Evolutionary conservation across 2,113 vertebrate genomes (phyloP).

Genomic region (Psittacara wagleri): DNA sequence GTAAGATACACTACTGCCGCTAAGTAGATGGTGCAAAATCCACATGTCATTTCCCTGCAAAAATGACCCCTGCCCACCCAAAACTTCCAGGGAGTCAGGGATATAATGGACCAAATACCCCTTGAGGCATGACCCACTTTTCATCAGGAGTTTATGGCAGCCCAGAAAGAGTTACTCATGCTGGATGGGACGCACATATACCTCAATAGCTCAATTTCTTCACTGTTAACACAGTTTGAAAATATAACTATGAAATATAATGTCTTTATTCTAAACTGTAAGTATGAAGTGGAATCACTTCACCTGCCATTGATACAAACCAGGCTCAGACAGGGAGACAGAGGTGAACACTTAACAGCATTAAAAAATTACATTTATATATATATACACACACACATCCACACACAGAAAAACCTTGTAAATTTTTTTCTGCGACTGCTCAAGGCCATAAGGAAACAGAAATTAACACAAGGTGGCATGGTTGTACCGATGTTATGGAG

Average conservation of each 20-base stretch:
- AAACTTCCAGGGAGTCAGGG: background rate
- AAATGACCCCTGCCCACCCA: background rate
- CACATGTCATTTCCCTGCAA: background rate
- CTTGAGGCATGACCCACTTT: background rate
- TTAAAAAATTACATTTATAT: background rate
- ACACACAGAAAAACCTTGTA: background rate
- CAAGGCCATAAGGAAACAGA: background rate
- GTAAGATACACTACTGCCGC: background rate
- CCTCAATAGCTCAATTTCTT: background rate
- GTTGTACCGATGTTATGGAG: background rate
- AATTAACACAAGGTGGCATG: constrained; percentile 25
- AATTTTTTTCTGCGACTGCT: background rate
- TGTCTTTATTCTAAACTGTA: background rate
- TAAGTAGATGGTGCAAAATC: background rate
- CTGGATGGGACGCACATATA: background rate
- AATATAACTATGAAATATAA: background rate
- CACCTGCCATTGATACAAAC: background rate
- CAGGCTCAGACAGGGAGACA: background rate
- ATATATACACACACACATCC: background rate
- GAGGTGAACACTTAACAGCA: background rate
- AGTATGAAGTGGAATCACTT: background rate
- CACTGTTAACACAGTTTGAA: background rate
- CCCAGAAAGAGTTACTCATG: background rate
- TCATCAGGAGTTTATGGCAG: background rate
- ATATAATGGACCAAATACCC: fast-evolving